phyloP scores from a whole-genome alignment of 2,113 vertebrate genomes.

The Amphilophus citrinellus region DNA sequence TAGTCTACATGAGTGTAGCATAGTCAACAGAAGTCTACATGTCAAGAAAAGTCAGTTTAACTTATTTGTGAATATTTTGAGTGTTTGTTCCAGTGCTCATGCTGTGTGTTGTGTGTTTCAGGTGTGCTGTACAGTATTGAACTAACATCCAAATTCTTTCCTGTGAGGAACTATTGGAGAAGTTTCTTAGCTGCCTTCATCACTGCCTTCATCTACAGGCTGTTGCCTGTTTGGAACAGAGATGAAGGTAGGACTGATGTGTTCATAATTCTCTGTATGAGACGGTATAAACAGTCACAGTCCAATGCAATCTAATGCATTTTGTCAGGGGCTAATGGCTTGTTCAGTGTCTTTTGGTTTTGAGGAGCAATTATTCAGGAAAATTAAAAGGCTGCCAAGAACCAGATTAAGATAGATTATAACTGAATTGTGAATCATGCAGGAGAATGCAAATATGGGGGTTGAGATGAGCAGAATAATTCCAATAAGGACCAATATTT shows the following conservation, averaged over 20 bases:
- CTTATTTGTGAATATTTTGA: background rate
- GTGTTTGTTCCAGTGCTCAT: background rate
- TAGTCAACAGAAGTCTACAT: background rate
- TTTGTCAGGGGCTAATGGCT: too few species aligned
- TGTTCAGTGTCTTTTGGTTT: too few species aligned
- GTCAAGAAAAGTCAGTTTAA: background rate
- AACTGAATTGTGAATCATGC: too few species aligned
- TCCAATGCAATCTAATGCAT: too few species aligned
- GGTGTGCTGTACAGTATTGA: conserved; percentile 98
- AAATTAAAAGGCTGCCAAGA: too few species aligned
- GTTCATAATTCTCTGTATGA: background rate
- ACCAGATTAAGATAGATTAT: too few species aligned
- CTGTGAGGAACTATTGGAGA: conserved; percentile 97
- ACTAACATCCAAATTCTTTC: conserved; percentile 97
- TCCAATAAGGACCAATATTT: background rate
- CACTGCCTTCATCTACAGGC: conserved; percentile 98
- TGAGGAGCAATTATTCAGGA: too few species aligned
- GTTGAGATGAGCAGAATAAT: background rate
- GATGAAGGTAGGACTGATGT: conserved; percentile 87
- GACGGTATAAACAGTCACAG: too few species aligned
- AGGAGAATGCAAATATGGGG: background rate
- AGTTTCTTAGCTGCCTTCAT: conserved; percentile 97
- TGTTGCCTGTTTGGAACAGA: conserved; percentile 95
- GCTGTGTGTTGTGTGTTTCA: conserved; percentile 59
- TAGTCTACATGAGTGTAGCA: background rate